phyloP scores from a whole-genome alignment of 1,140 invertebrate species.

The Drosophila tristis region DNA sequence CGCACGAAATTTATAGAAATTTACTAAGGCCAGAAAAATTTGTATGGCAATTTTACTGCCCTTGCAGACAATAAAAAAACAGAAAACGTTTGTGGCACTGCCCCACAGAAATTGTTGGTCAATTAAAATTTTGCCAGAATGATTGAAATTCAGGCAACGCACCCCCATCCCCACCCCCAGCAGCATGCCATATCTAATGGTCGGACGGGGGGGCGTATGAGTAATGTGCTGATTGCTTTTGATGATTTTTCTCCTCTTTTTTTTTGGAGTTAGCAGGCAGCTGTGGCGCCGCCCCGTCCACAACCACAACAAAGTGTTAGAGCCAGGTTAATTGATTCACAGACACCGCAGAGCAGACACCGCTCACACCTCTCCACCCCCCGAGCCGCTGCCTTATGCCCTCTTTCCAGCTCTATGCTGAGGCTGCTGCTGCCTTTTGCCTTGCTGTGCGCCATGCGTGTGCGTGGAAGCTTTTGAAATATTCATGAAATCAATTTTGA shows the following conservation, averaged over 20 bases:
- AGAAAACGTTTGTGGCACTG: conserved; percentile 4
- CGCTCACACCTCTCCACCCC: conserved; percentile 1
- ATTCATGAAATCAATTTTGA: conserved; percentile 79
- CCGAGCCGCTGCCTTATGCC: neutral
- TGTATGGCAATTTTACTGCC: neutral
- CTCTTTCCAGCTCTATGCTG: neutral
- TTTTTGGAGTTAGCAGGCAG: conserved; percentile 3
- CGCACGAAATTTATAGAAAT: too few relatives aligned
- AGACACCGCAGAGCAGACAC: conserved; percentile 52
- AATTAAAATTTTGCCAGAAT: conserved; percentile 56
- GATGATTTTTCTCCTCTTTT: conserved; percentile 26
- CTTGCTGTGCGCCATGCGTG: neutral
- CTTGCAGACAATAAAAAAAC: neutral
- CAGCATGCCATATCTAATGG: neutral
- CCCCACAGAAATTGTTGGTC: conserved; percentile 44
- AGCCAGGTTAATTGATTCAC: conserved; percentile 71
- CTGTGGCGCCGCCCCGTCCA: neutral
- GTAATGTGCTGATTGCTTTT: conserved; percentile 36
- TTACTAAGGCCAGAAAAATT: neutral
- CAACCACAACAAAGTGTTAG: conserved; percentile 75
- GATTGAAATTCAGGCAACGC: conserved; percentile 20
- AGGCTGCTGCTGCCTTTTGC: neutral
- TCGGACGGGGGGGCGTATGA: conserved; percentile 21
- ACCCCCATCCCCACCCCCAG: too few relatives aligned
- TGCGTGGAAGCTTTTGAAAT: conserved; percentile 75